Conservation (phyloP, 2,797 vertebrate species). For the Kryptolebias ocellatus region DNA sequence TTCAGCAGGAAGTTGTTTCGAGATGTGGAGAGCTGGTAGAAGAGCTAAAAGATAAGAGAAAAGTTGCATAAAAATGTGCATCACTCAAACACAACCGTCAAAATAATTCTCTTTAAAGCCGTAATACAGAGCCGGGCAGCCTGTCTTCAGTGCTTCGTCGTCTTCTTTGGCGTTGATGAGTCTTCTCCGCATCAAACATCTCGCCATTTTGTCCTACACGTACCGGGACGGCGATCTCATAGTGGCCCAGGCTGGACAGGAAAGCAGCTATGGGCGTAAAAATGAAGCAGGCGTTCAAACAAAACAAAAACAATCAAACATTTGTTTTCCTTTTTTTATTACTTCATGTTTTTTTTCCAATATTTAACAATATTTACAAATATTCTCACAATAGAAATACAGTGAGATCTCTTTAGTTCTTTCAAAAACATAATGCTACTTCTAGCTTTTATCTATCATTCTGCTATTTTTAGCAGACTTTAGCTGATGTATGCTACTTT, state of each 20-base stretch:
- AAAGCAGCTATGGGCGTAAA: conserved; percentile 84
- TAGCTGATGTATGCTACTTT: no score
- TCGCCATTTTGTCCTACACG: conserved; percentile 91
- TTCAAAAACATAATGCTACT: no score
- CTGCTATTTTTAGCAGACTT: no score
- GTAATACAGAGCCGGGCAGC: conserved; percentile 76
- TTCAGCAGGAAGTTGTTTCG: conserved; percentile 94
- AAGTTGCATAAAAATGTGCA: neutral
- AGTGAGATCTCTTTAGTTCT: no score
- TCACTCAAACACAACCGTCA: neutral
- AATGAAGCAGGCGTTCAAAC: conserved; percentile 12
- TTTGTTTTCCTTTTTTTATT: conserved; percentile 10
- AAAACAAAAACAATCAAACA: no score
- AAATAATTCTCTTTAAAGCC: neutral
- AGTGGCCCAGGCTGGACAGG: conserved; percentile 93
- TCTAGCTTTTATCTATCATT: no score
- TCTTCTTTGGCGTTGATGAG: conserved; percentile 74
- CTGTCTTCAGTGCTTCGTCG: conserved; percentile 78
- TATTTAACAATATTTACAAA: no score
- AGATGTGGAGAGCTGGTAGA: conserved; percentile 92
- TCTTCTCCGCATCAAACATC: conserved; percentile 79
- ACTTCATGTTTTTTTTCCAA: neutral
- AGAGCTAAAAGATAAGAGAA: conserved; percentile 77
- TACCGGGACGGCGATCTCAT: conserved; percentile 94
- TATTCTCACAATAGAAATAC: no score